phyloP scores from a whole-genome alignment of 2,797 vertebrate genomes.

The Microctenopoma steveboyesi region DNA sequence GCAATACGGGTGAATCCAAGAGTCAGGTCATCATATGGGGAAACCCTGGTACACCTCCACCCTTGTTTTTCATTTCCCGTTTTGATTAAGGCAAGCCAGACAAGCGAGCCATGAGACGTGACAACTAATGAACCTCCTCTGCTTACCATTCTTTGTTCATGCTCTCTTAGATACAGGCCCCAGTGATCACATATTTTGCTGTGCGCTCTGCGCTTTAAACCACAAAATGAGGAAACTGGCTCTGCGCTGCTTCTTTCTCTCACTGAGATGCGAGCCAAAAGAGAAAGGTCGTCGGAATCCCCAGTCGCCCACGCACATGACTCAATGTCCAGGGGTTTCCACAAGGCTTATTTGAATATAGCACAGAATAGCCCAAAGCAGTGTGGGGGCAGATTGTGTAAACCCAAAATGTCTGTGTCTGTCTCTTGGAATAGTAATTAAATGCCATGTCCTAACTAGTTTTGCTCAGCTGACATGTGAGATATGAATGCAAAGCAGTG shows the following conservation, averaged over 20 bases:
- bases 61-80: slow-evolving; percentile 70
- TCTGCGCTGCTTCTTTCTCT: slow-evolving; percentile 49
- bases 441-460: slow-evolving; percentile 29
- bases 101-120: slow-evolving; percentile 37
- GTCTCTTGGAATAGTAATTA: background rate
- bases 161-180: slow-evolving; percentile 3
- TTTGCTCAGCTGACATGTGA: slow-evolving; percentile 26
- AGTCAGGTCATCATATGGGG: slow-evolving; percentile 53
- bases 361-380: slow-evolving; percentile 27
- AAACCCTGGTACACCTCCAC: slow-evolving; percentile 65
- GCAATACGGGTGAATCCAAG: slow-evolving; percentile 49
- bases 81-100: slow-evolving; percentile 47
- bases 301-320: slow-evolving; percentile 80
- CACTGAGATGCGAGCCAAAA: slow-evolving; percentile 50
- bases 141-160: slow-evolving; percentile 22
- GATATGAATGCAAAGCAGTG: background rate
- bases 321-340: slow-evolving; percentile 86
- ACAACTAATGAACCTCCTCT: slow-evolving; percentile 1
- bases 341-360: slow-evolving; percentile 69
- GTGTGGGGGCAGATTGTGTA: slow-evolving; percentile 13
- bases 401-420: slow-evolving; percentile 15
- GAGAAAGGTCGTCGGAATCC: slow-evolving; percentile 82
- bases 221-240: slow-evolving; percentile 75
- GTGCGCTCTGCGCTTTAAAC: slow-evolving; percentile 23
- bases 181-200: slow-evolving; percentile 15